Percentiles rank a stretch among this genome's conserved stretches.
phyloP scores from a whole-genome alignment of 2,797 vertebrate species.

The Thaleichthys pacificus region DNA sequence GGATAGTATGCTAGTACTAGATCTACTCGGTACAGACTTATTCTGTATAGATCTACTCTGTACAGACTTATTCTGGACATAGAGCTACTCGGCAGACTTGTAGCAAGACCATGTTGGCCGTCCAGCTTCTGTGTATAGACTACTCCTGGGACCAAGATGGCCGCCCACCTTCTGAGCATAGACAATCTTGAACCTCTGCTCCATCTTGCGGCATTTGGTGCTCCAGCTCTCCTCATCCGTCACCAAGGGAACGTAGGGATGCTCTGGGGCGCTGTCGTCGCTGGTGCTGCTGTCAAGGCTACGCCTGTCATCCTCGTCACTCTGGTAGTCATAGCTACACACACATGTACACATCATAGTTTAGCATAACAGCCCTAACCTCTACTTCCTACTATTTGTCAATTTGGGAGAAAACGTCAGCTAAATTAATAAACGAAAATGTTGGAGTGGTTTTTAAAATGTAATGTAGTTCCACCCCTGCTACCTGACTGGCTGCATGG shows the following conservation, averaged over 20 bases:
- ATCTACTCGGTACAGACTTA: no score
- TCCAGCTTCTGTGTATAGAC: no score
- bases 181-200: constrained; percentile 87
- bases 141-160: background rate
- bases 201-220: constrained; percentile 87
- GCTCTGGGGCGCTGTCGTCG: constrained; percentile 83
- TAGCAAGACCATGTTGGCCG: no score
- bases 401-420: no score
- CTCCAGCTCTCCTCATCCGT: constrained; percentile 86
- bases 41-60: no score
- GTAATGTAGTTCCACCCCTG: background rate
- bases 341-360: constrained; percentile 2
- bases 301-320: constrained; percentile 82
- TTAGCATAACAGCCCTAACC: background rate
- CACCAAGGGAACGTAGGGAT: constrained; percentile 82
- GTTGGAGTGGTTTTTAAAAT: no score
- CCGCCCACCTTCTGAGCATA: constrained; percentile 84
- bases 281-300: constrained; percentile 86
- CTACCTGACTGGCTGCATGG: background rate
- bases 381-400: background rate
- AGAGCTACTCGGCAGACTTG: no score
- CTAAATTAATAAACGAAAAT: no score
- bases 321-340: constrained; percentile 83
- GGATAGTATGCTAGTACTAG: background rate
- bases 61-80: no score